phyloP scores from a whole-genome alignment of 2,113 vertebrate species.

The Herpailurus yagouaroundi region DNA sequence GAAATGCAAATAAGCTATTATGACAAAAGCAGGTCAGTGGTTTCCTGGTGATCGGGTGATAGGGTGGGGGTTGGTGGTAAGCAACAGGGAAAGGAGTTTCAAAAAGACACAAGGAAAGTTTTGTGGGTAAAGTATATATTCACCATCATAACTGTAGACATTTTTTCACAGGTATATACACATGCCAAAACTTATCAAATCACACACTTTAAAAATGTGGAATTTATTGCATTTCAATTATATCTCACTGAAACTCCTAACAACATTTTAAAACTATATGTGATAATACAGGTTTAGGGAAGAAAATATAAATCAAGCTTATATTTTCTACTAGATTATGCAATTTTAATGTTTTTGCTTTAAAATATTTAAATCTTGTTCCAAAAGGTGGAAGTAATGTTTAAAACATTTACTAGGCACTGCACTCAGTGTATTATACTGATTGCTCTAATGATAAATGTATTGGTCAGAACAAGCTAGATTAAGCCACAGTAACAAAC shows the following conservation, averaged over 20 bases:
- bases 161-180: background rate
- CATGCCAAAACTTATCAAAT: background rate
- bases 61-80: background rate
- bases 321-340: background rate
- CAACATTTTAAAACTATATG: background rate
- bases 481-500: background rate
- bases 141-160: background rate
- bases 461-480: background rate
- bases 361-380: slow-evolving; percentile 4
- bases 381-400: background rate
- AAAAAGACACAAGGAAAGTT: background rate
- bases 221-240: background rate
- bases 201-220: background rate
- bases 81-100: background rate
- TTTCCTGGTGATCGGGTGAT: background rate
- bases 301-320: slow-evolving; percentile 17
- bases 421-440: background rate
- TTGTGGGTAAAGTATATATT: background rate
- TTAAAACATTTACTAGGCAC: slow-evolving; percentile 22
- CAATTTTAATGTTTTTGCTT: background rate
- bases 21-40: background rate
- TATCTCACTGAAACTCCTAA: background rate
- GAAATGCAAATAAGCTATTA: background rate
- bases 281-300: background rate
- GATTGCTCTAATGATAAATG: background rate